phyloP scores from a whole-genome alignment of 1,140 invertebrate genomes.

The Drosophila nasuta region DNA sequence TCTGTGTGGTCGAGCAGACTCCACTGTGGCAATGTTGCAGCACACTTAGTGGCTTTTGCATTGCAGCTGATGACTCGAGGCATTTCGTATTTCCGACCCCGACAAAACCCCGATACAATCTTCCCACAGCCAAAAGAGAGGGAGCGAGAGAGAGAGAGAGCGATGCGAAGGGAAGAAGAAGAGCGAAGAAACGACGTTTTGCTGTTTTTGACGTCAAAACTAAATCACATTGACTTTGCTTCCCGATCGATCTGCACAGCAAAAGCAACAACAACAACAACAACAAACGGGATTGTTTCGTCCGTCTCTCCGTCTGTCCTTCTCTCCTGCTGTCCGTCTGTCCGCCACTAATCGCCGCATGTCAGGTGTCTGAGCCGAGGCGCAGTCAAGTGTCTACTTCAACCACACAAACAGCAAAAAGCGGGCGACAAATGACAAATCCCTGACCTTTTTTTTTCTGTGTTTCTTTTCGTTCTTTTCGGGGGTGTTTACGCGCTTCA shows the following conservation, averaged over 20 bases:
- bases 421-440: slow-evolving; percentile 54
- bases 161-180: no score
- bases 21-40: not conserved
- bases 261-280: not conserved
- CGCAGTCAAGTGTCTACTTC: slow-evolving; percentile 50
- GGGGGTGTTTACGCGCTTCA: slow-evolving; percentile 57
- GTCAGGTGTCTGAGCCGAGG: slow-evolving; percentile 49
- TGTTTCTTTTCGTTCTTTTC: not conserved
- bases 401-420: not conserved
- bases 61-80: slow-evolving; percentile 73
- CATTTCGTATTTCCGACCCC: slow-evolving; percentile 68
- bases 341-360: slow-evolving; percentile 41
- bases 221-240: slow-evolving; percentile 59
- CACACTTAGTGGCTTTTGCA: slow-evolving; percentile 17
- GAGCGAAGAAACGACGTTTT: not conserved
- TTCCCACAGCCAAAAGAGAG: slow-evolving; percentile 15
- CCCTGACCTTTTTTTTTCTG: slow-evolving; percentile 25
- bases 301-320: not conserved
- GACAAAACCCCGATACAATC: slow-evolving; percentile 55
- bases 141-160: slow-evolving; percentile 5
- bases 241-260: slow-evolving; percentile 3
- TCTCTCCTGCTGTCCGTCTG: not conserved
- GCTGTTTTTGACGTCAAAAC: slow-evolving; percentile 49
- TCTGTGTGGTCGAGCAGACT: not conserved
- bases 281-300: not conserved